Evolutionary conservation across 2,797 vertebrate genomes (phyloP), one percentile per base, ranked within the genome.

Genomic region (Lemur catta): DNA sequence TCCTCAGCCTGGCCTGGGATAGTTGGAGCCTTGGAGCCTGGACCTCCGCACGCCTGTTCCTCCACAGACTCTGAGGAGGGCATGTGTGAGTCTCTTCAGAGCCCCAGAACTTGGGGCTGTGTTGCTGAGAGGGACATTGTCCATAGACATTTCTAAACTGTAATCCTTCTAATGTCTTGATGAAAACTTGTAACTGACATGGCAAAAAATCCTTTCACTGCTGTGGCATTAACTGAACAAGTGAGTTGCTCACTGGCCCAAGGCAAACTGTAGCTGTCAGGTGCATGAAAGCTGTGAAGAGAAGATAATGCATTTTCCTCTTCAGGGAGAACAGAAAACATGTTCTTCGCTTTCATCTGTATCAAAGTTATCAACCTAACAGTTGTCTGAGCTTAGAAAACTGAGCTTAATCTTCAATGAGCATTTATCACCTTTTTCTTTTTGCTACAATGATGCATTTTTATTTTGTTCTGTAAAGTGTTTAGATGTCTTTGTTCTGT

Each of bases 201-300:
- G 81, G 2, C 24, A 59, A 59, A 63, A 50, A 59, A 22, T 95
- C 85, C n/a, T 95, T 97, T 97, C 12, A 48, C 97, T 94, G 92
- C 88, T 35, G 26, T 91, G 95, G 46, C 41, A 69, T 94, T 97
- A 97, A 94, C 72, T 82, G 87, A 98, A 96, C 63, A 90, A 92
- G 92, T 63, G 69, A 84, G 92, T 95, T 90, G 20, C 7, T 59
- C 35, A 2, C 63, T 96, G 97, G 96, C 84, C 67, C 93, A 93
- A 93, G 91, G 97, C 97, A 97, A 96, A 91, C 87, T 91, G 63
- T 82, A 96, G 52, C 52, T 97, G 81, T 97, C 97, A 98, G 96
- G 93, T 97, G 48, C 85, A 84, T 79, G 18, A 2, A 57, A 7
- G 8, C 92, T 93, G 41, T 67, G 35, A 98, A 84, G 41, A 92